These are phyloP conservation scores for Anoncus sp. DNA, from an alignment of 2,888 invertebrate genomes.

Conservation along the genomic window DNA sequence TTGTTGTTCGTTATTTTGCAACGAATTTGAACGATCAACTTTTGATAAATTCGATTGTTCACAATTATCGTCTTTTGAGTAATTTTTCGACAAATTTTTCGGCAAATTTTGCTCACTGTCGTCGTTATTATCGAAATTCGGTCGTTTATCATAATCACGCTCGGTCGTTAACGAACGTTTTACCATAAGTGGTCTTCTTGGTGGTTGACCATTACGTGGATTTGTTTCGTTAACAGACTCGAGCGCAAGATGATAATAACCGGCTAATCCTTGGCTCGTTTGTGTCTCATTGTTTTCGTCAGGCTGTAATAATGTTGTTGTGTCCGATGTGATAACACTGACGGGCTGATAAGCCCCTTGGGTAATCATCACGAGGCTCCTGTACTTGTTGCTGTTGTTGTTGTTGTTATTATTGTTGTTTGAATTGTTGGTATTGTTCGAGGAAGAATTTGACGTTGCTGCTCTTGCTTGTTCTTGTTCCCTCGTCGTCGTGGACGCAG, in stretches of 20 bases:
- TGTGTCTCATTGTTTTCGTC: conserved; percentile 84
- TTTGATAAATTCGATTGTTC: not conserved
- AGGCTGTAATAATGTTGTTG: conserved; percentile 88
- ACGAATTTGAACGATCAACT: conserved; percentile 28
- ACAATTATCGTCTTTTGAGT: not conserved
- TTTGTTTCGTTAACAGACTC: conserved; percentile 78
- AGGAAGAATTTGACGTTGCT: conserved; percentile 55
- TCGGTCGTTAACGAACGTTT: conserved; percentile 71
- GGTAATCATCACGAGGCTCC: conserved; percentile 96
- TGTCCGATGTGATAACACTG: conserved; percentile 91
- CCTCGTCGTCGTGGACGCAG: conserved; percentile 46
- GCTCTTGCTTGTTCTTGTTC: conserved; percentile 49
- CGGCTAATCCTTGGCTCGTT: conserved; percentile 84
- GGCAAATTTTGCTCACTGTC: conserved; percentile 77
- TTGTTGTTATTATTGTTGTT: too few species aligned
- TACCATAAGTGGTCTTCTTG: conserved; percentile 78
- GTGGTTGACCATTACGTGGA: conserved; percentile 72
- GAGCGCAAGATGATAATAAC: conserved; percentile 83
- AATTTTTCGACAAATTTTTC: not conserved
- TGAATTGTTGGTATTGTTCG: too few species aligned
- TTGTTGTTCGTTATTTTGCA: conserved; percentile 60
- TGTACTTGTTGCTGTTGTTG: conserved; percentile 87
- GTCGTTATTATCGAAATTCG: conserved; percentile 80
- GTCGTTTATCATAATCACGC: conserved; percentile 77
- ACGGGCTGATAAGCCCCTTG: conserved; percentile 87